Base-by-base conservation (phyloP, 1,140 invertebrate species). In the Aradophagus sp. region DNA sequence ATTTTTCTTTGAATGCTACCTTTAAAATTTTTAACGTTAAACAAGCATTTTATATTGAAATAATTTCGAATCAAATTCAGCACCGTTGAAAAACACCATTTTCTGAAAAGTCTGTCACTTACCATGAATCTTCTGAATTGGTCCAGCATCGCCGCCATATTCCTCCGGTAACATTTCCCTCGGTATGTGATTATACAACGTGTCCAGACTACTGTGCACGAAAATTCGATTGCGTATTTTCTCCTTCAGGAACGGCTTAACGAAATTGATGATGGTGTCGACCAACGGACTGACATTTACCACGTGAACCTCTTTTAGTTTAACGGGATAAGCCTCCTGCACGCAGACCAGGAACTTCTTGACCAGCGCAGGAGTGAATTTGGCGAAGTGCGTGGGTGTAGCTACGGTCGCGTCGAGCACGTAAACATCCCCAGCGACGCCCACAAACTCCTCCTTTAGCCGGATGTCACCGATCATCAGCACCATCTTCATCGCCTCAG, bases 271-370 rank as follows among this genome's bases (percentile, higher is more conserved):
- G 50, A 95, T 93, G 8, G 91, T 90, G 63, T 95, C 92, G 3
- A 95, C 92, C 5, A 94, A 76, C 0, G 92, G 91, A 5, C 92
- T 93, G 3, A 93, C 91, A 77, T 95, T 94, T n/a, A 95, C 87
- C 4, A 95, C 89, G 77, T 95, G 93, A 17, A 95, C 91, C 81
- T 93, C 91, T 76, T 95, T 95, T 29, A 95, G 83, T 78, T 94
- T 93, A 0, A 95, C 91, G 0, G 93, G 93, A 80, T 94, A 95
- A 0, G 93, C 93, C 84, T 95, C 92, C 82, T 94, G 93, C 0
- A 93, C 65, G 36, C 65, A 69, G 2, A 69, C 42, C 15, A 95
- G 86, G 78, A 94, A 94, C 77, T 94, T 94, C 82, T 93, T 94
- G 8, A 93, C 88, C 16, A 91, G 77, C 0, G 89, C 81, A 2